These are phyloP conservation scores for Marmota monax DNA, from an alignment of 2,113 vertebrate genomes.

Conservation along the genomic window DNA sequence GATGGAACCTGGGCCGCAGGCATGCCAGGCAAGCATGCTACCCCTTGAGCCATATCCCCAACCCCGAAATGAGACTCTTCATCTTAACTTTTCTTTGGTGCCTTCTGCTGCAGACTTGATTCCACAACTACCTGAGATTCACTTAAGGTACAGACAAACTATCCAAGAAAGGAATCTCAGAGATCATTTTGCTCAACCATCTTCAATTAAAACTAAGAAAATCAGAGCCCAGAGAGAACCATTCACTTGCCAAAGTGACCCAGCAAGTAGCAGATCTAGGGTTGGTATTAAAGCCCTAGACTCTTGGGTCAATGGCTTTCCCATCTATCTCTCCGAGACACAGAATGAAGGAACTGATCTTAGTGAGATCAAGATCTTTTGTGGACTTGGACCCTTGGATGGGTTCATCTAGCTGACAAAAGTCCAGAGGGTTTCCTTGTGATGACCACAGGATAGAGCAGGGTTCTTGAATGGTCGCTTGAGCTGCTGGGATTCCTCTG, in stretches of 20 bases:
- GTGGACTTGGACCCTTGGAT: not conserved
- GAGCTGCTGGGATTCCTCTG: slow-evolving; percentile 74
- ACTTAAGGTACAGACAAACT: not conserved
- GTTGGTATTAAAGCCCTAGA: not conserved
- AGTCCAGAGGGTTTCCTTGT: slow-evolving; percentile 8
- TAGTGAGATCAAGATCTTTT: not conserved
- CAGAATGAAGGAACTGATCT: not conserved
- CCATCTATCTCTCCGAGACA: not conserved
- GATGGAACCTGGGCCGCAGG: no score
- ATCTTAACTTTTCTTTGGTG: not conserved
- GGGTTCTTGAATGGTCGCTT: slow-evolving; percentile 49
- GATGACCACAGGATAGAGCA: not conserved
- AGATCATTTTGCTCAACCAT: not conserved
- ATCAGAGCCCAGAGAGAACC: not conserved
- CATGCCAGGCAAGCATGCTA: no score
- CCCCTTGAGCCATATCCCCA: no score
- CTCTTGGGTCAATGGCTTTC: not conserved
- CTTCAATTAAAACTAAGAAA: slow-evolving; percentile 46
- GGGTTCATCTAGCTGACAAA: not conserved
- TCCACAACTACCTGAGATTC: not conserved
- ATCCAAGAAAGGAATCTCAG: not conserved
- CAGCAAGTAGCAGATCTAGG: not conserved
- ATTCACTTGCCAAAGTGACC: not conserved
- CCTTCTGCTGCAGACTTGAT: not conserved
- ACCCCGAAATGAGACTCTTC: not conserved